Base-by-base conservation (phyloP, 2,113 vertebrate genomes). In the Miniopterus natalensis region DNA sequence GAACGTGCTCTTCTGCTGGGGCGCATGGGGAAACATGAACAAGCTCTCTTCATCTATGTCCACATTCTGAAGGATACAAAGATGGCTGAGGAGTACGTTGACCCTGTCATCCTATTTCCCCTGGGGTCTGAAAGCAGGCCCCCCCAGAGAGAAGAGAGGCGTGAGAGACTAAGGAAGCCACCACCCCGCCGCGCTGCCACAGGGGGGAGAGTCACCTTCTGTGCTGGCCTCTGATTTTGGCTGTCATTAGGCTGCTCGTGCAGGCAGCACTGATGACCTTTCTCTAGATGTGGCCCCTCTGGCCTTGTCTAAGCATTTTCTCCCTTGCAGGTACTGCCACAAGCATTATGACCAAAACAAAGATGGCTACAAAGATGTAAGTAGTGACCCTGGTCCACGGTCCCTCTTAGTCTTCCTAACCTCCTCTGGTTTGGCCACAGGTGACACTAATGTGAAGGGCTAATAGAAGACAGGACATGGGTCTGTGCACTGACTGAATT, bases 11-110 rank as follows among this genome's bases (percentile, higher is more conserved):
- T 99, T 83, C 99, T 99, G 0, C 97, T 99, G 98, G 99, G 99
- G 31, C 99, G 99, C 71, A 99, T 99, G 99, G 99, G 99, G 15
- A 99, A 99, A 93, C 99, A 99, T 0, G 99, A 99, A 68, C 99
- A 99, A 98, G 99, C 99, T 68, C 99, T 99, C 47, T 99, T 99
- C 98, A 99, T 99, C 98, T 99, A 99, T 7, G 99, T 99, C 74
- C 99, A 99, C 97, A 97, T 99, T 97, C 98, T 99, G 95, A 99
- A 99, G 79, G 99, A 99, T 94, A 99, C 99, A 0, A 98, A 51
- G 96, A 99, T 99, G 99, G 99, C 99, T 57, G 99, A 99, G 96
- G 99, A 99, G 99, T 99, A 98, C 98, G 99, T 98, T 11, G 3
- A 10, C 66, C 47, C 83, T 27, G 13, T 29, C 4, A 5, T 63